phyloP scores from a whole-genome alignment of 2,797 vertebrate genomes.

The Chrysocyon brachyurus region DNA sequence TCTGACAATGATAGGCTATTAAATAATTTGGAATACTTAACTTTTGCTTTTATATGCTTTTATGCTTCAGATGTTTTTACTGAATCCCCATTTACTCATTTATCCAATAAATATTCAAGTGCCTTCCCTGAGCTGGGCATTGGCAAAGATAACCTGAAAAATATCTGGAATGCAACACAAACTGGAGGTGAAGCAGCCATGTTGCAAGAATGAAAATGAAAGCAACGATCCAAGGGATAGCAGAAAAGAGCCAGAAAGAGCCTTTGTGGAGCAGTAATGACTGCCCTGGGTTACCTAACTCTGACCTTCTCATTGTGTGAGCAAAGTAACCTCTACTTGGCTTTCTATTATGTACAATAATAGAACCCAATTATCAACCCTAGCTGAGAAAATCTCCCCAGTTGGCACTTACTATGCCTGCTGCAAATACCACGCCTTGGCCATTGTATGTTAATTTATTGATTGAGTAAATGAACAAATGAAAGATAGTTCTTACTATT shows the following conservation, averaged over 20 bases:
- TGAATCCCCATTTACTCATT: background rate
- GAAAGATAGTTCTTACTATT: background rate
- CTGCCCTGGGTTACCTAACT: background rate
- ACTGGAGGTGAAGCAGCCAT: background rate
- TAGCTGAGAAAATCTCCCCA: background rate
- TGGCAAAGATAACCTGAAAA: background rate
- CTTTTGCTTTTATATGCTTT: background rate
- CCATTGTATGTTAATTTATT: background rate
- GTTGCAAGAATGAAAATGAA: background rate
- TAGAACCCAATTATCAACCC: background rate
- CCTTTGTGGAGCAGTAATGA: background rate
- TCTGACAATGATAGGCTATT: background rate
- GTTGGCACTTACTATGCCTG: background rate
- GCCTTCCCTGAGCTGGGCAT: background rate
- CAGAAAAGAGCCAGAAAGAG: background rate
- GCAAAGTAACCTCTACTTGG: background rate
- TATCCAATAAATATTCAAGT: background rate
- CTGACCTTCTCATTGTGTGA: background rate
- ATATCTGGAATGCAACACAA: background rate
- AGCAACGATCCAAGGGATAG: background rate
- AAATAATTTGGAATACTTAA: background rate
- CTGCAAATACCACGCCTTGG: background rate
- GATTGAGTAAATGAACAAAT: background rate
- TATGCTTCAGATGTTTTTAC: background rate
- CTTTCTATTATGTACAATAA: background rate